Conservation (phyloP, 2,888 invertebrate genomes). For the Pyrrhosoma nymphula region DNA sequence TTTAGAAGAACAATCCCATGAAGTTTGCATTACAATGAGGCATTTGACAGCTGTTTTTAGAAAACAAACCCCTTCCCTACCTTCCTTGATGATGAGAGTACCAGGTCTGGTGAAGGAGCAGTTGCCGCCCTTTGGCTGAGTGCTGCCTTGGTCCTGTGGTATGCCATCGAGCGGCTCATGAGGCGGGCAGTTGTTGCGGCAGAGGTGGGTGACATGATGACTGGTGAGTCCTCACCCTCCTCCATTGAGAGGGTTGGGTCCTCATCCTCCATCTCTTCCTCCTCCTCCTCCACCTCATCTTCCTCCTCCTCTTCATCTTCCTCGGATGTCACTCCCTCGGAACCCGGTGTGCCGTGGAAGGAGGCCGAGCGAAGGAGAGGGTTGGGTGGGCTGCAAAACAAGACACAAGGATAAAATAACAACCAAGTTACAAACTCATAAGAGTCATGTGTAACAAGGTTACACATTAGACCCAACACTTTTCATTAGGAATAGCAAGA, state of each 20-base stretch:
- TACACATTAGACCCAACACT: too few relatives aligned
- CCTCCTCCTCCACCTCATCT: slow-evolving; percentile 68
- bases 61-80: neutral
- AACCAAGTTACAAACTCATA: too few relatives aligned
- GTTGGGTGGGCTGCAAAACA: slow-evolving; percentile 72
- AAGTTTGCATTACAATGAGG: too few relatives aligned
- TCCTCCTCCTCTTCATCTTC: slow-evolving; percentile 71
- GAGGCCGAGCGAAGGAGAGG: slow-evolving; percentile 78
- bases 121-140: slow-evolving; percentile 58
- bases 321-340: slow-evolving; percentile 70
- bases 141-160: slow-evolving; percentile 62
- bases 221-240: slow-evolving; percentile 70
- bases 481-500: too few relatives aligned
- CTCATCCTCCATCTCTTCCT: slow-evolving; percentile 31
- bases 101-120: slow-evolving; percentile 52
- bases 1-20: too few relatives aligned
- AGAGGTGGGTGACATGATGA: slow-evolving; percentile 68
- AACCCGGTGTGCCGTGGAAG: slow-evolving; percentile 77
- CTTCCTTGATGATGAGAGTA: slow-evolving; percentile 53
- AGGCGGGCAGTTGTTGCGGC: slow-evolving; percentile 37
- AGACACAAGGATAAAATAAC: neutral
- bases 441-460: too few relatives aligned
- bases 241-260: slow-evolving; percentile 59
- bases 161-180: slow-evolving; percentile 56
- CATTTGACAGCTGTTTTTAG: too few relatives aligned